Evolutionary conservation across 1,140 invertebrate genomes (phyloP).

Genomic region (Brachionus asplanchnoidis): DNA sequence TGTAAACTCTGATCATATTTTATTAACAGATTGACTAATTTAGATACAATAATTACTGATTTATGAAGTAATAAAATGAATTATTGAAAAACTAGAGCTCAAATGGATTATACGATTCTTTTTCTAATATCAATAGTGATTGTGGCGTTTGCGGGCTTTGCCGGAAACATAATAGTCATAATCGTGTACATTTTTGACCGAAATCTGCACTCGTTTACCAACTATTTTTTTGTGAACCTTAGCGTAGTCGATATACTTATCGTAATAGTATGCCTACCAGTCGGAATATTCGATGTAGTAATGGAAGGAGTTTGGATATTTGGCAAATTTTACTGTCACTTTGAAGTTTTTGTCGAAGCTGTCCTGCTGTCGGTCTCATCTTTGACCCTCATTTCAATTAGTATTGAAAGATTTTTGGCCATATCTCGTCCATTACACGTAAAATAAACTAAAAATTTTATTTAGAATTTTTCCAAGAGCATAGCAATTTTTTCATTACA

Average conservation of each 20-base stretch:
- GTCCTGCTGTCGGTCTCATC: constrained; percentile 45
- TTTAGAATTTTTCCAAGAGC: too few relatives aligned
- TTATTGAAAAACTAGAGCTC: not conserved
- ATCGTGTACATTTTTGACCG: constrained; percentile 81
- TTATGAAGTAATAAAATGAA: not conserved
- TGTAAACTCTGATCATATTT: not conserved
- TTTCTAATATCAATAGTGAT: constrained; percentile 2
- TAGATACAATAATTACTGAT: not conserved
- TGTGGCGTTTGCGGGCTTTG: constrained; percentile 66
- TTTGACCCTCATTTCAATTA: constrained; percentile 10
- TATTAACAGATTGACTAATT: not conserved
- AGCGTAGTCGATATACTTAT: constrained; percentile 48
- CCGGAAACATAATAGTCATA: constrained; percentile 85
- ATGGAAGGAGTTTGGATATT: constrained; percentile 47
- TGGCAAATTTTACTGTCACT: constrained; percentile 45
- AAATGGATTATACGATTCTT: not conserved
- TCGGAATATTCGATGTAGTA: constrained; percentile 47
- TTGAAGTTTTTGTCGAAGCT: constrained; percentile 46
- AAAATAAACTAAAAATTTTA: not conserved
- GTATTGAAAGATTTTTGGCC: constrained; percentile 28
- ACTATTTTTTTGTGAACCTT: constrained; percentile 70
- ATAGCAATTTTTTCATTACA: too few relatives aligned
- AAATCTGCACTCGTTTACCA: constrained; percentile 87
- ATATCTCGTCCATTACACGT: constrained; percentile 47
- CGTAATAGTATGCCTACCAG: constrained; percentile 46